phyloP scores from a whole-genome alignment of 2,888 invertebrate genomes.

The Invenusta paracnida region DNA sequence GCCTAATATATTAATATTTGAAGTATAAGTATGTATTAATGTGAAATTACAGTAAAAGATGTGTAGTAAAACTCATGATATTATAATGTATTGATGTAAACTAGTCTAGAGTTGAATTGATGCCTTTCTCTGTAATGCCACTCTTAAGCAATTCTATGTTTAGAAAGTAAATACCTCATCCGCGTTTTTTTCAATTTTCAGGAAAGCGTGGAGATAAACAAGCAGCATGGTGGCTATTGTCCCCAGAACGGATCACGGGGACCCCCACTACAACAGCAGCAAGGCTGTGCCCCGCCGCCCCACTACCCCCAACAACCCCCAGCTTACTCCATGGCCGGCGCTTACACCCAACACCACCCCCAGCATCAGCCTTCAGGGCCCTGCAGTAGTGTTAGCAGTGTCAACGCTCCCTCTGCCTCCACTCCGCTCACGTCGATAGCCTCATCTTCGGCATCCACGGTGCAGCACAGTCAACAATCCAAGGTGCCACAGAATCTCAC shows the following conservation, averaged over 20 bases:
- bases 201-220: background rate
- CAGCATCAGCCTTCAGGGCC: background rate
- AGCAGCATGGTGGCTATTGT: background rate
- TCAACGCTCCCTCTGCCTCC: background rate
- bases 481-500: slow-evolving; percentile 42
- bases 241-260: background rate
- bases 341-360: too few species aligned
- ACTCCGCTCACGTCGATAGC: background rate
- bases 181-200: background rate
- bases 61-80: too few species aligned
- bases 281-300: background rate
- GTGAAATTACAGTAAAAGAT: too few species aligned
- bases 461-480: background rate
- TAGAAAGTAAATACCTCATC: too few species aligned
- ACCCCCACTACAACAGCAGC: background rate
- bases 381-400: background rate
- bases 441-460: background rate
- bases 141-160: too few species aligned
- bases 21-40: too few species aligned
- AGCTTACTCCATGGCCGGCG: slow-evolving; percentile 7
- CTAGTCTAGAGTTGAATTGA: too few species aligned
- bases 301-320: slow-evolving; percentile 15
- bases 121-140: too few species aligned
- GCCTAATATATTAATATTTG: too few species aligned
- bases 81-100: too few species aligned